Conservation (phyloP, 2,113 vertebrate genomes). For the Mirza zaza region DNA sequence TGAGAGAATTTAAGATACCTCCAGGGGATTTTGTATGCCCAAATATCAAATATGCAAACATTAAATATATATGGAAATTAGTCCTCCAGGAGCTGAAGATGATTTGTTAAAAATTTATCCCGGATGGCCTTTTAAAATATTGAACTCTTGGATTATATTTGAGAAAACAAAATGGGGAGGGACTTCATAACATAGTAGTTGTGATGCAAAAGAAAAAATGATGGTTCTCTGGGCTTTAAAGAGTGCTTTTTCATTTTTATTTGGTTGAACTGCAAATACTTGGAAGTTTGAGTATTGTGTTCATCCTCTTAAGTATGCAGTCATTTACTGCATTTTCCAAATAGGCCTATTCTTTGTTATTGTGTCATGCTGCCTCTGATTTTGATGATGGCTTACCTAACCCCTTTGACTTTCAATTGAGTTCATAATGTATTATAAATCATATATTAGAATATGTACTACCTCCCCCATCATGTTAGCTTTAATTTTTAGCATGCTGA, state of each 20-base stretch:
- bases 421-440: constrained; percentile 13
- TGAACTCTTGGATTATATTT: constrained; percentile 41
- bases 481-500: constrained; percentile 46
- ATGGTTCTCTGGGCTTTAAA: neutral
- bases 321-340: constrained; percentile 57
- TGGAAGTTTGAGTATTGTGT: constrained; percentile 25
- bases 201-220: constrained; percentile 18
- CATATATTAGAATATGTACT: neutral
- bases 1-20: constrained; percentile 46
- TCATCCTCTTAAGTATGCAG: constrained; percentile 14
- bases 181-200: constrained; percentile 14
- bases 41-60: constrained; percentile 29
- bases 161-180: constrained; percentile 45
- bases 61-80: constrained; percentile 38
- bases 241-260: constrained; percentile 45
- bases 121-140: neutral
- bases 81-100: neutral
- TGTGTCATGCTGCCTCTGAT: constrained; percentile 17
- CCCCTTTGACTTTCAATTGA: constrained; percentile 40
- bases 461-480: neutral
- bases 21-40: neutral
- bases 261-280: constrained; percentile 49
- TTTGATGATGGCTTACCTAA: constrained; percentile 35
- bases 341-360: neutral
- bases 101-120: constrained; percentile 51